Base-by-base conservation (phyloP, 2,888 invertebrate genomes). In the Hirudinaria manillensis region DNA sequence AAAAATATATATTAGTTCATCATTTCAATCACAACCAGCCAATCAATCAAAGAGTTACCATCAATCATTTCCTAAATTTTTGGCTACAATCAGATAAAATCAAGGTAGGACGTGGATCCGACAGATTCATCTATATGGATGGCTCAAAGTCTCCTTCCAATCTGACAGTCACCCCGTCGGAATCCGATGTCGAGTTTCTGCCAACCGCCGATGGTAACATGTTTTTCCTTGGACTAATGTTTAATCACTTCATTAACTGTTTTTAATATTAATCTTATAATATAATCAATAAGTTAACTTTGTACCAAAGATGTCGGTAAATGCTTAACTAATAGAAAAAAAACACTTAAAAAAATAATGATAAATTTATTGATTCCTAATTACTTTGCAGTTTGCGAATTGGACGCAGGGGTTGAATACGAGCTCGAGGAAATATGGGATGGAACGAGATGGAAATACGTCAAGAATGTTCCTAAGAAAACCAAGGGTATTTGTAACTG, bases 71-170 rank as follows among this genome's bases (percentile, higher is more conserved):
- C 45, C 45, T 45, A 45, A 45, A 16, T 10, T 16, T 1, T 16
- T 7, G 13, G 3, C 10, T 16, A 2, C n/a, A n/a, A n/a, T n/a
- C 45, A 45, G 45, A 45, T 45, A 45, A 45, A 45, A 10, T 45
- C 6, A 45, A 45, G 45, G 16, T 45, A 45, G 45, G 45, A 6
- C 45, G 45, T 7, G 45, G 45, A 7, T 45, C 45, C 19, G 79
- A 79, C 74, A 74, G 74, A 71, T 79, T 79, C 75, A 36, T 65
- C 2, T 79, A 78, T 74, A 72, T 76, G 66, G 79, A 79, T 72
- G 78, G 79, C 16, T 75, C 78, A n/a, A 77, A 77, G 45, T 75
- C 78, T 13, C 78, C 77, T 7, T 76, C 76, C 24, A 76, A 76
- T 10, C 77, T 78, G 74, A 67, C 77, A 19, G 67, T 67, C 3